Evolutionary conservation across 64 coral and sea anemone genomes (phyloP).

Genomic region (Actinia equina): DNA sequence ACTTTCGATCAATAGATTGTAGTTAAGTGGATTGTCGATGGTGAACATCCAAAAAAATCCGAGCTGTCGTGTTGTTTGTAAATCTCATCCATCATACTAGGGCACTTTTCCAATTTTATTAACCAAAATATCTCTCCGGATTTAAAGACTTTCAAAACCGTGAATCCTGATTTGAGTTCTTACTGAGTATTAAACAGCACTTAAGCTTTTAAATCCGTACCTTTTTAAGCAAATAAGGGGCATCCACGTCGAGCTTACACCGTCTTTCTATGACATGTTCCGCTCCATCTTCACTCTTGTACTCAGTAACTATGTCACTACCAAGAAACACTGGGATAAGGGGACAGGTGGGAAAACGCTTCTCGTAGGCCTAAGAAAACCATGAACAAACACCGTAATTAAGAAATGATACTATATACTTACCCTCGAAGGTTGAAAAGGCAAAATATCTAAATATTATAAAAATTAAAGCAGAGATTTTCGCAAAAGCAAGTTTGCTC

Average conservation of each 20-base stretch:
- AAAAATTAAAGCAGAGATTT: not conserved
- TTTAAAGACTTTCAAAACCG: not conserved
- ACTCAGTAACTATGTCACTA: slow-evolving; percentile 82
- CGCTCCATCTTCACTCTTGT: slow-evolving; percentile 91
- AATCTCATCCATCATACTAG: not conserved
- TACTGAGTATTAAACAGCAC: not conserved
- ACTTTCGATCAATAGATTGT: not conserved
- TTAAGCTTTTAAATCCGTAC: slow-evolving; percentile 30
- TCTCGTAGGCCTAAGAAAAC: slow-evolving; percentile 77
- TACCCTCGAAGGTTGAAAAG: not conserved
- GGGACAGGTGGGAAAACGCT: slow-evolving; percentile 79
- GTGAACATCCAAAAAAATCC: not conserved
- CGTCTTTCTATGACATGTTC: slow-evolving; percentile 76
- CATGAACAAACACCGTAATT: not conserved
- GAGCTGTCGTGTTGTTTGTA: not conserved
- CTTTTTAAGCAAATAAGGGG: slow-evolving; percentile 93
- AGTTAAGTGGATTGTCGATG: not conserved
- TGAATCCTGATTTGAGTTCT: not conserved
- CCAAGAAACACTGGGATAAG: slow-evolving; percentile 95
- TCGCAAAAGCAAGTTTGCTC: not conserved
- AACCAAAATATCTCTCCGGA: not conserved
- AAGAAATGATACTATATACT: not conserved
- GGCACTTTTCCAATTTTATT: not conserved
- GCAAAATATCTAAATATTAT: not conserved
- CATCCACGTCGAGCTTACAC: slow-evolving; percentile 86